phyloP scores from a whole-genome alignment of 2,888 invertebrate species.

The Amiota mariae region DNA sequence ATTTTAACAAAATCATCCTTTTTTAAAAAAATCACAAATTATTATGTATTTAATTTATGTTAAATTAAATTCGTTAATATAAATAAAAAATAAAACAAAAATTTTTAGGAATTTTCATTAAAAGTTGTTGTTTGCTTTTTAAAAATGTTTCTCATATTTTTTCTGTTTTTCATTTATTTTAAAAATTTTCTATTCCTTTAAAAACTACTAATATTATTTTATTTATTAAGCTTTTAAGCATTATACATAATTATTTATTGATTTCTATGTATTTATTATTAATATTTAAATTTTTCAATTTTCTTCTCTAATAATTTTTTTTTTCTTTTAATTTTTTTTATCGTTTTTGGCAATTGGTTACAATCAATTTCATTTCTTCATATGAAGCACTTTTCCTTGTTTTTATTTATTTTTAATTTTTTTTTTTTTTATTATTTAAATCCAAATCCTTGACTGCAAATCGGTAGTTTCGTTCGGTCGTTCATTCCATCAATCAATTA shows the following conservation, averaged over 20 bases:
- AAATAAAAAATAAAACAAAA: not conserved
- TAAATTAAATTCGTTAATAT: slow-evolving; percentile 23
- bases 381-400: slow-evolving; percentile 36
- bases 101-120: not conserved
- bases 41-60: slow-evolving; percentile 9
- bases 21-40: slow-evolving; percentile 15
- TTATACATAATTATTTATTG: slow-evolving; percentile 28
- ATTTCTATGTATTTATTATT: slow-evolving; percentile 30
- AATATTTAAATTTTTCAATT: slow-evolving; percentile 34
- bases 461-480: slow-evolving; percentile 51
- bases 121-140: not conserved
- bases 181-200: slow-evolving; percentile 16
- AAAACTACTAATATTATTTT: slow-evolving; percentile 43
- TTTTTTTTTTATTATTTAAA: slow-evolving; percentile 47
- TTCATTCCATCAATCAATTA: not conserved
- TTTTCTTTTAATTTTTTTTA: slow-evolving; percentile 28
- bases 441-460: slow-evolving; percentile 61
- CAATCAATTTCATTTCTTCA: slow-evolving; percentile 44
- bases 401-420: slow-evolving; percentile 32
- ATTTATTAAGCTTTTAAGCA: slow-evolving; percentile 42
- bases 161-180: slow-evolving; percentile 10
- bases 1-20: slow-evolving; percentile 4
- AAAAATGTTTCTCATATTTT: slow-evolving; percentile 12
- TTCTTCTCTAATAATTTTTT: slow-evolving; percentile 35
- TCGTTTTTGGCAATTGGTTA: slow-evolving; percentile 62